Evolutionary conservation across 2,888 invertebrate genomes (phyloP).

Genomic region (Venustoraphidia nigricollis): DNA sequence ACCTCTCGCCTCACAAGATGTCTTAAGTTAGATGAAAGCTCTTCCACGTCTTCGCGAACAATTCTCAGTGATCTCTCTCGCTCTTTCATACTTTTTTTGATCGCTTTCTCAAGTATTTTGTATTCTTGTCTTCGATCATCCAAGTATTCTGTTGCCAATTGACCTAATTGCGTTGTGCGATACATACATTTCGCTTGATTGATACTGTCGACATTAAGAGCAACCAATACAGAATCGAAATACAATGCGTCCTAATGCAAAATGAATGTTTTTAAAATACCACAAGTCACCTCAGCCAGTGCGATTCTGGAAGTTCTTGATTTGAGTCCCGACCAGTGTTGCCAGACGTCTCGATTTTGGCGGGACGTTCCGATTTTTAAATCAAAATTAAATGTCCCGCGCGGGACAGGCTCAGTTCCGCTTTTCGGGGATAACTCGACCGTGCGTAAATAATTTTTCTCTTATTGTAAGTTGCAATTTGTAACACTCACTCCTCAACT

Average conservation of each 20-base stretch:
- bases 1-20: slow-evolving; percentile 30
- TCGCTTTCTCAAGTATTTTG: slow-evolving; percentile 37
- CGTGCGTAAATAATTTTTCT: no score
- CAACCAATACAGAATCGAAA: slow-evolving; percentile 43
- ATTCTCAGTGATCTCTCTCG: slow-evolving; percentile 37
- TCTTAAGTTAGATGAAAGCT: slow-evolving; percentile 27
- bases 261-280: no score
- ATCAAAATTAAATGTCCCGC: no score
- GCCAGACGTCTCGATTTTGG: no score
- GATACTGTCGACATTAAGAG: slow-evolving; percentile 38
- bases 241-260: slow-evolving; percentile 41
- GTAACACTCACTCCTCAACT: no score
- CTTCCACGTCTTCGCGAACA: slow-evolving; percentile 27
- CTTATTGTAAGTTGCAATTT: no score
- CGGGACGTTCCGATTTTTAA: no score
- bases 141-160: slow-evolving; percentile 48
- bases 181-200: slow-evolving; percentile 45
- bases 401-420: no score
- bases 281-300: no score
- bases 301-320: no score
- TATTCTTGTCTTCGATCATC: slow-evolving; percentile 46
- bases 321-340: no score
- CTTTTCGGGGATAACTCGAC: no score
- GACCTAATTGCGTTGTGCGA: slow-evolving; percentile 47
- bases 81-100: slow-evolving; percentile 46